phyloP scores from a whole-genome alignment of 2,113 vertebrate species.

The Sinocyclocheilus rhinocerous region DNA sequence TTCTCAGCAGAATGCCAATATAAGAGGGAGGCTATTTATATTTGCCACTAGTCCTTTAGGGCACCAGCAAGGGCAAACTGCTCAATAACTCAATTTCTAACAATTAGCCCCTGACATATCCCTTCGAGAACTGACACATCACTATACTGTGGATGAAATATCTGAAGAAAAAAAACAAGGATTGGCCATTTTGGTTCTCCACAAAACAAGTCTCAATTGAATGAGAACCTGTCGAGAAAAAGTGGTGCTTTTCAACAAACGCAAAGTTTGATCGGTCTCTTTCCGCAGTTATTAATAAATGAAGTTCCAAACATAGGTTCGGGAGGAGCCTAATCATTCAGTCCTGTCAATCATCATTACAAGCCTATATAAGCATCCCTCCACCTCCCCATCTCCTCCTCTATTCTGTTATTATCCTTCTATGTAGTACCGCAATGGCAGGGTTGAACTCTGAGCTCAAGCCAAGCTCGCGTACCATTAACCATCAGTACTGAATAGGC shows the following conservation, averaged over 20 bases:
- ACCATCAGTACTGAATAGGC: not conserved
- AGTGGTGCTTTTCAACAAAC: constrained; percentile 11
- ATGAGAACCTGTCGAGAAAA: constrained; percentile 22
- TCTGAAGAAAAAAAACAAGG: constrained; percentile 44
- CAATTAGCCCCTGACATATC: constrained; percentile 79
- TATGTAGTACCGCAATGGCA: too few relatives aligned
- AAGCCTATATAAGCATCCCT: too few relatives aligned
- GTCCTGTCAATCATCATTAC: too few relatives aligned
- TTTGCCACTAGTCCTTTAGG: constrained; percentile 74
- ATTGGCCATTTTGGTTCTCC: constrained; percentile 60
- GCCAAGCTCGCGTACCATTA: too few relatives aligned
- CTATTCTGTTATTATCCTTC: too few relatives aligned
- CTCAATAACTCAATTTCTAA: constrained; percentile 81
- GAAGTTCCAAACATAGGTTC: too few relatives aligned
- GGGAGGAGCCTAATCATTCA: too few relatives aligned
- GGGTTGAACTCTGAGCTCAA: too few relatives aligned
- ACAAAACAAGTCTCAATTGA: constrained; percentile 4
- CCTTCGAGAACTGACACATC: constrained; percentile 65
- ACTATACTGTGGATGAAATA: constrained; percentile 67
- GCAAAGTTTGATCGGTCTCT: not conserved
- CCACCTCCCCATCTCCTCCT: too few relatives aligned
- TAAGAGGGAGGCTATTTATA: constrained; percentile 72
- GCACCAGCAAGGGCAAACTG: constrained; percentile 74
- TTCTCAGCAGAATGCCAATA: constrained; percentile 74
- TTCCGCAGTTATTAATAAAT: not conserved